These are phyloP conservation scores for Meteorus cinctellus DNA, from an alignment of 2,888 invertebrate species.

Conservation along the genomic window DNA sequence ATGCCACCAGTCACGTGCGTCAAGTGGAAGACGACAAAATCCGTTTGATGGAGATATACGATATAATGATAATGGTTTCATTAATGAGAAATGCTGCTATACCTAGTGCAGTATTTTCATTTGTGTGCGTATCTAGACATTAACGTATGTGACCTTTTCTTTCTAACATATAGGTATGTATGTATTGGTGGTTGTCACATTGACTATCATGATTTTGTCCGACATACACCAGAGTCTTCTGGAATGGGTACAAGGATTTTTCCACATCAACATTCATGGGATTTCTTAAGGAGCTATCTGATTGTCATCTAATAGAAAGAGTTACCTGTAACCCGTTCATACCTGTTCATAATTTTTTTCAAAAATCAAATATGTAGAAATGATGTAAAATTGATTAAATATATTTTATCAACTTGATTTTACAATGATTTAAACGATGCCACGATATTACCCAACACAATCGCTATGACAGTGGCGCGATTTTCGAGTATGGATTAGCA, in stretches of 20 bases:
- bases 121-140: conserved; percentile 6
- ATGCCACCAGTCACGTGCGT: conserved; percentile 14
- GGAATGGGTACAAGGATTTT: conserved; percentile 38
- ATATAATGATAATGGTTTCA: conserved; percentile 7
- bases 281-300: conserved; percentile 30
- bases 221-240: conserved; percentile 21
- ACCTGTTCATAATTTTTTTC: background rate
- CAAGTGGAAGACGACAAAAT: background rate
- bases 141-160: conserved; percentile 35
- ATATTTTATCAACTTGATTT: background rate
- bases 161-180: conserved; percentile 10
- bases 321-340: background rate
- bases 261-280: conserved; percentile 27
- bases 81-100: background rate
- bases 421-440: background rate
- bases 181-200: conserved; percentile 18
- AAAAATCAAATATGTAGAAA: background rate
- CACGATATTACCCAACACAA: background rate
- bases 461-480: background rate
- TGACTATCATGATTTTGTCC: conserved; percentile 28
- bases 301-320: conserved; percentile 6
- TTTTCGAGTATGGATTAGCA: background rate
- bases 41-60: background rate
- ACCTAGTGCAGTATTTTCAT: background rate
- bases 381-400: conserved; percentile 5